Base-by-base conservation (phyloP, 2,113 vertebrate species). In the Esox niger region DNA sequence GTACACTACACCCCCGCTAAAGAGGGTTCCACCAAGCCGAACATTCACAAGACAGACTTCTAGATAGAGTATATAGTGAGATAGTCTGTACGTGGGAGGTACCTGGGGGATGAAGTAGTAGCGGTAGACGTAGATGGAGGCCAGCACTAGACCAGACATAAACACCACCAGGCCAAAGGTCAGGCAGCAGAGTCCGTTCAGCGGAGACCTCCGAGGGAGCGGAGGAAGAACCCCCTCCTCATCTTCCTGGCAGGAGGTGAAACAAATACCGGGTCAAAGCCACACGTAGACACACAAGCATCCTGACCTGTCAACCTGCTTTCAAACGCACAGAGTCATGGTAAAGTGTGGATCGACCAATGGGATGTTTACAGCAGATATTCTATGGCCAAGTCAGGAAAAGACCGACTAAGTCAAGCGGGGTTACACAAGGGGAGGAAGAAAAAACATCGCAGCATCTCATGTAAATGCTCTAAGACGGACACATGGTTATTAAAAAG, bases 31-130 rank as follows among this genome's bases (percentile, higher is more conserved):
- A n/a, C n/a, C n/a, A n/a, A n/a, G n/a, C n/a, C n/a, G n/a, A n/a
- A n/a, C n/a, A n/a, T n/a, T n/a, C n/a, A n/a, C n/a, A n/a, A n/a
- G n/a, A n/a, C n/a, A n/a, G n/a, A n/a, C n/a, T n/a, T n/a, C n/a
- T n/a, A n/a, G n/a, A n/a, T n/a, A n/a, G n/a, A n/a, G n/a, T n/a
- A n/a, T n/a, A n/a, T n/a, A n/a, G n/a, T n/a, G n/a, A n/a, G n/a
- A n/a, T n/a, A n/a, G n/a, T n/a, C n/a, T n/a, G n/a, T n/a, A n/a
- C n/a, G n/a, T n/a, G n/a, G n/a, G n/a, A n/a, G n/a, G n/a, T 90
- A 98, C 95, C 88, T 94, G 94, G 32, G 92, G 88, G 68, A 95
- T 91, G 72, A 95, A 95, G 92, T 96, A 95, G 87, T 95, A 95
- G 88, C 93, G 93, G 88, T 96, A 98, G 75, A 96, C 91, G 23